Evolutionary conservation across 2,797 vertebrate genomes (phyloP), one percentile per base, ranked within the genome.

Genomic region (Tadarida brasiliensis): DNA sequence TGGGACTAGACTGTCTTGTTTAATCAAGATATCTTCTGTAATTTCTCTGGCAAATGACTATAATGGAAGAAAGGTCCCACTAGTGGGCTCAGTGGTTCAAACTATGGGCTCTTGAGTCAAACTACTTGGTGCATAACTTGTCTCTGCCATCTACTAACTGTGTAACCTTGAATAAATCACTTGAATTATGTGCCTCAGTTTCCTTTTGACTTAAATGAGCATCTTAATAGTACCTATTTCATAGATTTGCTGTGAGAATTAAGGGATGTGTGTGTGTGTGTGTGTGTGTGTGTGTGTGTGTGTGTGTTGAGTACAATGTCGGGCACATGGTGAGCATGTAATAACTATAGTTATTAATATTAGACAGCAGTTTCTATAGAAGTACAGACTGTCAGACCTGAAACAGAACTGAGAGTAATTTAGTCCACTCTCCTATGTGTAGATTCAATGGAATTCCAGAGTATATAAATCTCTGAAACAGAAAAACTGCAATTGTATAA

Each of bases 301-400:
- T 56, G 19, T 61, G 59, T 71, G 20, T 33, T 85, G 51, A 78
- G 10, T 68, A 87, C 3, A 78, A 35, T 78, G 16, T 6, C 33
- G 74, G 20, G 44, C 70, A 63, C 12, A 92, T 73, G 11, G 35
- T 89, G 5, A 78, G 11, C 10, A 20, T 73, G 11, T 49, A 77
- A 28, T 86, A 87, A n/a, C 7, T 82, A 73, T 83, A 87, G 5
- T 91, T 90, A 61, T 87, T 93, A 81, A 14, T 78, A 67, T 49
- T 90, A 26, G 24, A 7, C 19, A 61, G 44, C 3, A 39, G 59
- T 51, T 83, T 92, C 85, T 15, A 54, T 51, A 71, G 24, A 89
- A 91, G 12, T 76, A 63, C 8, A 77, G 14, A n/a, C 7, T 80
- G 30, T 65, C 16, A 76, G 76, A 56, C 39, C 26, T 71, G 56